phyloP scores from a whole-genome alignment of 2,888 invertebrate genomes.

The Drosophila algonquin region DNA sequence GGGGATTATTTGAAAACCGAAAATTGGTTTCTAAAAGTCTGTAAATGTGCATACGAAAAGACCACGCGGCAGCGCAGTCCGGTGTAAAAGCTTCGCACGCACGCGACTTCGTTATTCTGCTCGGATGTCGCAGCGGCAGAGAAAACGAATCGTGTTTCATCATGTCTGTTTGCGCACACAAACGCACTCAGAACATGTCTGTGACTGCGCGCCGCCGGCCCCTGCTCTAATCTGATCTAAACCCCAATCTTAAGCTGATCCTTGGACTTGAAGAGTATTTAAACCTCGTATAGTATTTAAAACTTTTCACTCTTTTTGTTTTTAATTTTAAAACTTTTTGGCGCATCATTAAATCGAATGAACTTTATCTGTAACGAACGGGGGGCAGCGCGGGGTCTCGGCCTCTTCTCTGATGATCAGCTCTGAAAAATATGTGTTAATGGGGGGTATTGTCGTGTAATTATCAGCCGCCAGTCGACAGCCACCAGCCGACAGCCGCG shows the following conservation, averaged over 20 bases:
- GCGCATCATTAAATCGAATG: slow-evolving; percentile 75
- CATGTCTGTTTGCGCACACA: too few species aligned
- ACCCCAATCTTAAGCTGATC: not conserved
- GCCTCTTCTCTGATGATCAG: slow-evolving; percentile 54
- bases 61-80: too few species aligned
- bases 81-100: too few species aligned
- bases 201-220: too few species aligned
- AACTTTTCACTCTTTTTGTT: slow-evolving; percentile 18
- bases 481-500: slow-evolving; percentile 20
- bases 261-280: not conserved
- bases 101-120: too few species aligned
- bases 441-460: slow-evolving; percentile 79
- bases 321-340: slow-evolving; percentile 53
- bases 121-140: too few species aligned
- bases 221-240: too few species aligned
- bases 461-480: slow-evolving; percentile 60
- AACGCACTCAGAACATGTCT: too few species aligned
- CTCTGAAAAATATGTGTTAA: slow-evolving; percentile 73
- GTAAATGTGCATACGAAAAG: too few species aligned
- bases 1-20: too few species aligned
- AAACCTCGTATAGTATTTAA: not conserved
- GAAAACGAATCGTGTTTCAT: too few species aligned
- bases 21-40: too few species aligned
- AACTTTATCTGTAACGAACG: slow-evolving; percentile 74
- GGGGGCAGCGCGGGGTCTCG: slow-evolving; percentile 18